Evolutionary conservation across 2,888 invertebrate genomes (phyloP).

Genomic region (Troglohyphantes excavatus): DNA sequence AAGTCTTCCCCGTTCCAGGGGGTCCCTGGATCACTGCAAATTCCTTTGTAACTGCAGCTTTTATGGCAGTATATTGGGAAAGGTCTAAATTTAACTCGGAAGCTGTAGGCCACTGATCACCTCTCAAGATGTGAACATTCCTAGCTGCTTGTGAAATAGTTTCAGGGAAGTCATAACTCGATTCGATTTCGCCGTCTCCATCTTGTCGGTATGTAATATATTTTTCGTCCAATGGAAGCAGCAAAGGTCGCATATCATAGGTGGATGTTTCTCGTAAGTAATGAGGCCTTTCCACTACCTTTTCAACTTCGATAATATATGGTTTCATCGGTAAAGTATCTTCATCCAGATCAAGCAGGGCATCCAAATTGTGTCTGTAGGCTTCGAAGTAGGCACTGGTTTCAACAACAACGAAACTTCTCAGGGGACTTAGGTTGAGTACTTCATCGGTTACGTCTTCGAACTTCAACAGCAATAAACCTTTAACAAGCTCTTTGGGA

Average conservation of each 20-base stretch:
- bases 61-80: conserved; percentile 87
- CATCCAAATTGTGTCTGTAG: conserved; percentile 88
- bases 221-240: conserved; percentile 37
- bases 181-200: neutral
- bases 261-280: conserved; percentile 82
- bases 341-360: conserved; percentile 86
- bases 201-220: neutral
- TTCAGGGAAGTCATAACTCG: conserved; percentile 2
- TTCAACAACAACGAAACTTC: conserved; percentile 87
- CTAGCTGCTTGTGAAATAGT: neutral
- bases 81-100: conserved; percentile 85
- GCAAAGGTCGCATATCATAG: conserved; percentile 72
- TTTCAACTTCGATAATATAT: conserved; percentile 86
- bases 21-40: conserved; percentile 87
- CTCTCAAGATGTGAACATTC: conserved; percentile 54
- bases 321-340: conserved; percentile 87
- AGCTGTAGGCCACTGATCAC: conserved; percentile 84
- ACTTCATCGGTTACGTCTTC: conserved; percentile 66
- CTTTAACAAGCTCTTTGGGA: conserved; percentile 84
- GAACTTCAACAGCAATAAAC: conserved; percentile 84
- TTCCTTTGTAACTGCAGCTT: conserved; percentile 87
- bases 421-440: conserved; percentile 38
- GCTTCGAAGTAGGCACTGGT: conserved; percentile 92
- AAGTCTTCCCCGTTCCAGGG: conserved; percentile 94
- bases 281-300: conserved; percentile 82